Percentiles rank a stretch among this genome's conserved stretches.
These are phyloP conservation scores for Perccottus glenii DNA, from an alignment of 2,113 vertebrate species.

Conservation along the genomic window DNA sequence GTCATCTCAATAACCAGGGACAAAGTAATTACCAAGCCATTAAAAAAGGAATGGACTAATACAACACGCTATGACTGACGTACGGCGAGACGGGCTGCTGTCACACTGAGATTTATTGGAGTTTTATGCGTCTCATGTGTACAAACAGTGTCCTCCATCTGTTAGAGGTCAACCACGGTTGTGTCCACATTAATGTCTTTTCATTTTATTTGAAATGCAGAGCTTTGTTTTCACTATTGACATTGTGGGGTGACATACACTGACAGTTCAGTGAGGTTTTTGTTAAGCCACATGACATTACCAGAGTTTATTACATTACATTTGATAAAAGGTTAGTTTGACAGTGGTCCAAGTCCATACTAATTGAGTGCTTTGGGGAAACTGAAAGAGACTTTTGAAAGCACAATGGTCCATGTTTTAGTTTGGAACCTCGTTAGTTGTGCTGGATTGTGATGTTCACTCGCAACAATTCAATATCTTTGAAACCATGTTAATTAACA, in stretches of 20 bases:
- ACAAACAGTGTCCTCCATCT: slow-evolving; percentile 4
- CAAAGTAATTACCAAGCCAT: slow-evolving; percentile 76
- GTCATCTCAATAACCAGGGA: slow-evolving; percentile 75
- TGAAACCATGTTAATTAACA: too few relatives aligned
- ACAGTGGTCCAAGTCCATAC: too few relatives aligned
- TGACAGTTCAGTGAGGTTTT: neutral
- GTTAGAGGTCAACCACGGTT: neutral
- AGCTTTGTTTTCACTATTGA: neutral
- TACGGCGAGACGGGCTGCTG: slow-evolving; percentile 22
- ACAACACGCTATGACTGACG: slow-evolving; percentile 64
- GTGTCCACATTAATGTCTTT: neutral
- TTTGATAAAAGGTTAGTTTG: too few relatives aligned
- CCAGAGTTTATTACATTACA: too few relatives aligned
- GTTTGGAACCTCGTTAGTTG: too few relatives aligned
- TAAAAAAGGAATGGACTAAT: slow-evolving; percentile 73
- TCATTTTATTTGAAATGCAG: neutral
- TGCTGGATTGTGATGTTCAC: too few relatives aligned
- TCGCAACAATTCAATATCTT: too few relatives aligned
- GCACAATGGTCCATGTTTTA: too few relatives aligned
- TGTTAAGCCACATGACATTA: too few relatives aligned
- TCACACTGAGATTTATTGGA: slow-evolving; percentile 5
- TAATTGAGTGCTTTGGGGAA: too few relatives aligned
- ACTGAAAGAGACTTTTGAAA: too few relatives aligned
- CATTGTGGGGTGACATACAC: neutral
- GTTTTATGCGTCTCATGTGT: slow-evolving; percentile 9